phyloP scores from a whole-genome alignment of 1,140 invertebrate genomes.

The Scaptomyza pallida region DNA sequence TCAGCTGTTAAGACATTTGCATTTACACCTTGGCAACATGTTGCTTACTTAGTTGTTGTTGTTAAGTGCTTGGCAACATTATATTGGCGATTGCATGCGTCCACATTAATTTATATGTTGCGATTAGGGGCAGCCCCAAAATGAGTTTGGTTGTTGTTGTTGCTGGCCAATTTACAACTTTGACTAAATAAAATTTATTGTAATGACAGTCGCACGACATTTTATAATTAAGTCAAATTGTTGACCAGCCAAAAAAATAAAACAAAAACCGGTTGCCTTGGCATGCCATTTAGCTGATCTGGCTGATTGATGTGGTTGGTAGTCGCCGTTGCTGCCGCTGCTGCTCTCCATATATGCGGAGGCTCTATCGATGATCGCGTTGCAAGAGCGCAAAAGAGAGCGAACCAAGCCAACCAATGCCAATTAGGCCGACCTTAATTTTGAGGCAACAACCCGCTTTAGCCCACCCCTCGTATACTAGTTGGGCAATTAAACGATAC shows the following conservation, averaged over 20 bases:
- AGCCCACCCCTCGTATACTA: constrained; percentile 7
- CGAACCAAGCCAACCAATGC: constrained; percentile 16
- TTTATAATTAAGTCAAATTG: constrained; percentile 72
- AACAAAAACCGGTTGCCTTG: constrained; percentile 54
- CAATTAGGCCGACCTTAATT: constrained; percentile 71
- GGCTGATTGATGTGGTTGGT: constrained; percentile 58
- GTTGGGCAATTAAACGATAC: constrained; percentile 50
- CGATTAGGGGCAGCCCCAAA: constrained; percentile 39
- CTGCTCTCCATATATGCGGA: constrained; percentile 36
- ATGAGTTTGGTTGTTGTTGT: constrained; percentile 18
- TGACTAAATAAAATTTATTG: constrained; percentile 59
- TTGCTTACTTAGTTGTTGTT: constrained; percentile 18
- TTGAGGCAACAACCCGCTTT: too few species aligned
- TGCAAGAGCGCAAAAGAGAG: background rate
- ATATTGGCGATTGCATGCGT: constrained; percentile 48
- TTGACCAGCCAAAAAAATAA: constrained; percentile 28
- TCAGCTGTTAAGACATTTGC: constrained; percentile 36
- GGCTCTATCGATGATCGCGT: constrained; percentile 51
- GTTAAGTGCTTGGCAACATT: constrained; percentile 54
- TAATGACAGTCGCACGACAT: constrained; percentile 59
- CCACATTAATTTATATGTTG: constrained; percentile 53
- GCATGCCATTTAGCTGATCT: constrained; percentile 49
- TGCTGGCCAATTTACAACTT: constrained; percentile 29
- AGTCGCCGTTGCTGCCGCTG: background rate
- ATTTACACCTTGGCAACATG: constrained; percentile 54